These are phyloP conservation scores for Drosophila merina DNA, from an alignment of 2,888 invertebrate genomes.

Conservation along the genomic window DNA sequence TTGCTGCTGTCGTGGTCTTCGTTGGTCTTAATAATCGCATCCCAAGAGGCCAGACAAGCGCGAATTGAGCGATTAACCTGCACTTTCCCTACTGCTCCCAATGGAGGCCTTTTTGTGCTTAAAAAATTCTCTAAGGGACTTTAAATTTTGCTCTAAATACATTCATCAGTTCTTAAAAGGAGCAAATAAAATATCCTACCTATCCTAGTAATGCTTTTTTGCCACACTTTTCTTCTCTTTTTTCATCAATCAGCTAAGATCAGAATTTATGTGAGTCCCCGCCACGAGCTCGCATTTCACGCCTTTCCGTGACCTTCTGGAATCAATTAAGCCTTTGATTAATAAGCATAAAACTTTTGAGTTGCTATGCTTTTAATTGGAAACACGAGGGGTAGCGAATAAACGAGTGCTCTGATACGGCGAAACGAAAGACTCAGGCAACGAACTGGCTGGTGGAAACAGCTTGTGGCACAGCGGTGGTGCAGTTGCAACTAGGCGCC, in stretches of 20 bases:
- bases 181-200: too few species aligned
- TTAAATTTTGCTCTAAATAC: too few species aligned
- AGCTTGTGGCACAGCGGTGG: constrained; percentile 34
- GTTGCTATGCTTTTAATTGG: constrained; percentile 57
- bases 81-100: constrained; percentile 58
- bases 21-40: constrained; percentile 1
- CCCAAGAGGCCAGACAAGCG: constrained; percentile 12
- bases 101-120: neutral
- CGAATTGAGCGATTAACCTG: constrained; percentile 66
- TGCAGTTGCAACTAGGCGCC: constrained; percentile 53
- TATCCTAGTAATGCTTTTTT: too few species aligned
- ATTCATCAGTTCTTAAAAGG: too few species aligned
- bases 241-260: neutral
- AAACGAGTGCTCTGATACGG: neutral
- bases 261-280: constrained; percentile 4
- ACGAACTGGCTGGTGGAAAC: constrained; percentile 39
- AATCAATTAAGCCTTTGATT: constrained; percentile 78
- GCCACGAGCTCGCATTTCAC: constrained; percentile 22
- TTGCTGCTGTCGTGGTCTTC: constrained; percentile 27
- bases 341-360: constrained; percentile 62
- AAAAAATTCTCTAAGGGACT: too few species aligned
- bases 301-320: constrained; percentile 36
- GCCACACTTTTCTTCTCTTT: neutral
- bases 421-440: constrained; percentile 13
- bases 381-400: constrained; percentile 5